These are phyloP conservation scores for Aporrectodea caliginosa DNA, from an alignment of 1,140 invertebrate genomes.

Conservation along the genomic window DNA sequence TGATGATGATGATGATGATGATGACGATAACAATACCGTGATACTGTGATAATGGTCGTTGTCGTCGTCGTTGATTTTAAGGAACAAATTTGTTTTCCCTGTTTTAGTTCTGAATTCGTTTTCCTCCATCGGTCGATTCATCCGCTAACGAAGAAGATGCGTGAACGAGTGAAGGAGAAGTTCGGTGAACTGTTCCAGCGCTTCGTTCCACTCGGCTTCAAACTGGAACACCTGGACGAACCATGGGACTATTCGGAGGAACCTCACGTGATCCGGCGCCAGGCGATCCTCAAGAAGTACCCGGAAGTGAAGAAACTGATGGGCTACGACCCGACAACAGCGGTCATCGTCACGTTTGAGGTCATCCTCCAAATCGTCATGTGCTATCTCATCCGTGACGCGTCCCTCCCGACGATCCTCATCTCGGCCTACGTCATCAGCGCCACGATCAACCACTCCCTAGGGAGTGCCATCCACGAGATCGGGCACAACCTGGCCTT, in stretches of 20 bases:
- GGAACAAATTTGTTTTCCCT: too few species aligned
- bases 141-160: too few species aligned
- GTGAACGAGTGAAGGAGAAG: neutral
- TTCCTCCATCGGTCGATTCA: too few species aligned
- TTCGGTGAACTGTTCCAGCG: conserved; percentile 12
- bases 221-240: conserved; percentile 31
- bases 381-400: conserved; percentile 42
- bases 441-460: conserved; percentile 52
- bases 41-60: too few species aligned
- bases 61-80: too few species aligned
- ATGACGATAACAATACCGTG: too few species aligned
- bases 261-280: conserved; percentile 46
- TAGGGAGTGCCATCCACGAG: conserved; percentile 54
- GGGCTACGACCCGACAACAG: conserved; percentile 49
- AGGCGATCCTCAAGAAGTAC: conserved; percentile 51
- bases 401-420: conserved; percentile 44
- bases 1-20: too few species aligned
- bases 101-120: too few species aligned
- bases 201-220: conserved; percentile 19
- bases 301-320: conserved; percentile 55
- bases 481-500: conserved; percentile 56
- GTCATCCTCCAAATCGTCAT: conserved; percentile 44
- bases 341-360: conserved; percentile 40
- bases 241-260: conserved; percentile 50
- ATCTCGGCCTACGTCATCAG: conserved; percentile 48